Percentiles rank a stretch among this genome's conserved stretches.
phyloP scores from a whole-genome alignment of 2,888 invertebrate genomes.

The Microdon myrmicae region DNA sequence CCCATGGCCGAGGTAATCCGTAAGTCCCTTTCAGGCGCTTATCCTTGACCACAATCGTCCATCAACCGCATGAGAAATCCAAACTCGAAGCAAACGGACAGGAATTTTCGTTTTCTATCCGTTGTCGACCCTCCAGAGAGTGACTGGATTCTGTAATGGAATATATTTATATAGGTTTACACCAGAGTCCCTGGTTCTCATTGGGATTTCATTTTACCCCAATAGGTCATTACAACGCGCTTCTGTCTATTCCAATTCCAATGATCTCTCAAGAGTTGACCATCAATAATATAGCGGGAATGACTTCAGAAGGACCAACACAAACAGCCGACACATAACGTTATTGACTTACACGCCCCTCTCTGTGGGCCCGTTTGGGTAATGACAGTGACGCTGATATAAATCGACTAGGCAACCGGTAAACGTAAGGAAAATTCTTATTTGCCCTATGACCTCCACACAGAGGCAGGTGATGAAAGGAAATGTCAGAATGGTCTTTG shows the following conservation, averaged over 20 bases:
- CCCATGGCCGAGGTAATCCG: constrained; percentile 32
- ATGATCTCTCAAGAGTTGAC: constrained; percentile 32
- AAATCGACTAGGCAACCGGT: constrained; percentile 19
- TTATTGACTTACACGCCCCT: constrained; percentile 47
- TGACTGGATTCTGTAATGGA: constrained; percentile 15
- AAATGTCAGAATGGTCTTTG: no score
- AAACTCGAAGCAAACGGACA: constrained; percentile 49
- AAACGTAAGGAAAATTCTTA: constrained; percentile 2
- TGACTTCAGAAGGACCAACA: constrained; percentile 33
- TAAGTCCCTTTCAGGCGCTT: constrained; percentile 36
- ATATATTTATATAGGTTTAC: constrained; percentile 18
- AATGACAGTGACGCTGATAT: constrained; percentile 48
- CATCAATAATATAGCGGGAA: constrained; percentile 33
- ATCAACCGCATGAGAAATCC: constrained; percentile 43
- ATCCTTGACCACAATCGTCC: constrained; percentile 50
- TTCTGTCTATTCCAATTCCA: constrained; percentile 34
- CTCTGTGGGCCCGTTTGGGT: constrained; percentile 28
- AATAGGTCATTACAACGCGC: background rate
- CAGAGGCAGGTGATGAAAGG: no score
- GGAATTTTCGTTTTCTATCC: constrained; percentile 48
- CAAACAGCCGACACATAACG: constrained; percentile 25
- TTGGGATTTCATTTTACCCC: constrained; percentile 11
- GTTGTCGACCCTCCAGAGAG: constrained; percentile 21
- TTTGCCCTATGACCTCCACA: no score
- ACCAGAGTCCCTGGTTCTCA: constrained; percentile 31